Conservation (phyloP, 2,888 invertebrate genomes). For the Osmoderma eremita region DNA sequence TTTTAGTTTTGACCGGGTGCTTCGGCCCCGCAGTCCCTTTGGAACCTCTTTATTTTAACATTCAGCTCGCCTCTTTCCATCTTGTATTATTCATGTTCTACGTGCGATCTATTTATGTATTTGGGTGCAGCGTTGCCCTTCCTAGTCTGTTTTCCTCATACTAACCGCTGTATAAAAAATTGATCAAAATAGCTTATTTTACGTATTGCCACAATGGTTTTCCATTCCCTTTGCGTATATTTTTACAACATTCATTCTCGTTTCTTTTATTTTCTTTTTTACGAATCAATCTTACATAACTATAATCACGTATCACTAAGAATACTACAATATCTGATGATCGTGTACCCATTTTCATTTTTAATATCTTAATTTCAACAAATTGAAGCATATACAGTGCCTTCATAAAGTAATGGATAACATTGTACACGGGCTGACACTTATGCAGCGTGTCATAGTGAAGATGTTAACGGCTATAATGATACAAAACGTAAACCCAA, state of each 20-base stretch:
- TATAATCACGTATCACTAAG: too few species aligned
- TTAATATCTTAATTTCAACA: too few species aligned
- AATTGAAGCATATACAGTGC: too few species aligned
- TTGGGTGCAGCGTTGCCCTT: slow-evolving; percentile 54
- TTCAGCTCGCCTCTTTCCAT: slow-evolving; percentile 57
- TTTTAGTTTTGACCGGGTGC: slow-evolving; percentile 53
- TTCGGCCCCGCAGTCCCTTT: slow-evolving; percentile 52
- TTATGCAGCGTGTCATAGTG: too few species aligned
- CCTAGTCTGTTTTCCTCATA: slow-evolving; percentile 49
- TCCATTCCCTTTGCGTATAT: slow-evolving; percentile 16
- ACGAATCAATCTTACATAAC: background rate
- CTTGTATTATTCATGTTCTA: slow-evolving; percentile 59
- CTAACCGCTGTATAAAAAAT: slow-evolving; percentile 49
- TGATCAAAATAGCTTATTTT: slow-evolving; percentile 53
- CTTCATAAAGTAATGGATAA: too few species aligned
- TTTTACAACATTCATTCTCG: background rate
- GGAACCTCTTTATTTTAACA: slow-evolving; percentile 58
- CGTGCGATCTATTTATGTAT: slow-evolving; percentile 59
- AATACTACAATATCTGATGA: too few species aligned
- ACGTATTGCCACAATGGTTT: slow-evolving; percentile 46
- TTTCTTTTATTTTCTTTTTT: slow-evolving; percentile 29
- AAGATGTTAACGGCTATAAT: too few species aligned
- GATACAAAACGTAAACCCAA: too few species aligned
- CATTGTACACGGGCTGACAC: too few species aligned
- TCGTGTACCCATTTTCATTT: too few species aligned